Evolutionary conservation across 2,888 invertebrate genomes (phyloP), one percentile per base, ranked within the genome.

Genomic region (Laothoe populi): DNA sequence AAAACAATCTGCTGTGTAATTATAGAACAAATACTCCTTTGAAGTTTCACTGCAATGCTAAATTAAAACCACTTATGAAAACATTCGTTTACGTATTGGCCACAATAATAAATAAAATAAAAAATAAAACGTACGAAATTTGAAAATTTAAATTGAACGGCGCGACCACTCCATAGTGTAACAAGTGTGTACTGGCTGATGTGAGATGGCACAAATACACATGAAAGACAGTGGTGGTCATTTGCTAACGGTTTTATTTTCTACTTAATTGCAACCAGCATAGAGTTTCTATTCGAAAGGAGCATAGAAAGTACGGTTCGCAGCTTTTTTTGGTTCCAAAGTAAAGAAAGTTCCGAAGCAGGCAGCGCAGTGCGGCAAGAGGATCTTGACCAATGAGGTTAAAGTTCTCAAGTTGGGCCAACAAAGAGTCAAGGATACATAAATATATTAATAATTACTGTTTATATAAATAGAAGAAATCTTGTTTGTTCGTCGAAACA

Each of bases 281-380:
- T 65, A 71, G 65, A 70, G 69, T 64, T 61, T 58, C 66, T 61
- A 61, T 64, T 70, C 23, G 21, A 45, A 21, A 61, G 61, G 24
- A 24, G 13, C 42, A 21, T 44, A 31, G 11, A 31, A 19, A 21
- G 24, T 42, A 38, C 40, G 40, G 58, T 31, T 44, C 23, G 19
- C 23, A 57, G 60, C 62, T 64, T 66, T 65, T 67, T 60, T 26
- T 13, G 57, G 57, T 61, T 59, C 53, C 42, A 49, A 60, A 57
- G 40, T 64, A 59, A 68, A 64, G 68, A 70, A 73, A 70, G 70
- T 68, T 70, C 62, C 62, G 19, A 40, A 58, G 57, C 64, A 60
- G 63, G 60, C 61, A 66, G 71, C 79, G 78, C 79, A 79, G 71
- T 78, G 79, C 78, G 79, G 72, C 71, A 75, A 63, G 62, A 60